Evolutionary conservation across 2,113 vertebrate genomes (phyloP).

Genomic region (Etheostoma spectabile): DNA sequence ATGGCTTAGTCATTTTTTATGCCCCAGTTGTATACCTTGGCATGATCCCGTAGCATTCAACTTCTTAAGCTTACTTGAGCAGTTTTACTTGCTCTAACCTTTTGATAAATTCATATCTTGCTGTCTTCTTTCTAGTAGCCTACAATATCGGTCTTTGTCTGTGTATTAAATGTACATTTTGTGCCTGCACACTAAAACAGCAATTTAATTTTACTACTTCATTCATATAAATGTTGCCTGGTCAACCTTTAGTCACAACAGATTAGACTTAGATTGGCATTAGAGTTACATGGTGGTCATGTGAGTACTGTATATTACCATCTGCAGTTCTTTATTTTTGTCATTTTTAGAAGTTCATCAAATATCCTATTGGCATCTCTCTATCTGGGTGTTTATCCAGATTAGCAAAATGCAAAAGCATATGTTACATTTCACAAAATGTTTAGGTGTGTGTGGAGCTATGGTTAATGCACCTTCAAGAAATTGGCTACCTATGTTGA

Average conservation of each 20-base stretch:
- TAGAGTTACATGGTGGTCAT: background rate
- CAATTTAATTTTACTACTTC: background rate
- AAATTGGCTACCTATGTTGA: constrained; percentile 12
- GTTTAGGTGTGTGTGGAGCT: background rate
- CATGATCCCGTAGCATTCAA: constrained; percentile 11
- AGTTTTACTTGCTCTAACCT: background rate
- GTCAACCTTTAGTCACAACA: background rate
- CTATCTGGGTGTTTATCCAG: background rate
- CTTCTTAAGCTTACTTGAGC: background rate
- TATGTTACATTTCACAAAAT: background rate
- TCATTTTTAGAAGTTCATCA: background rate
- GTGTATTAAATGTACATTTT: constrained; percentile 13
- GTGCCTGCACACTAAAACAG: background rate
- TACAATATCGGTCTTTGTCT: constrained; percentile 33
- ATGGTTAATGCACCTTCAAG: background rate
- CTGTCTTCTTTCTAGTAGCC: constrained; percentile 43
- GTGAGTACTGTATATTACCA: background rate
- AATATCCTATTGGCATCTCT: background rate
- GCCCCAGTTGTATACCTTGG: constrained; percentile 17
- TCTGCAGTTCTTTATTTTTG: background rate
- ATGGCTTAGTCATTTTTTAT: constrained; percentile 30
- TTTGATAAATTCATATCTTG: background rate
- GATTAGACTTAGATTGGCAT: background rate
- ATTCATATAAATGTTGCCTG: background rate
- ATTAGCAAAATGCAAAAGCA: background rate